A percentile compares a stretch with the other conserved stretches of the same genome.
Evolutionary conservation across 2,888 invertebrate species (phyloP).

Genomic region (Lycia hirtaria): DNA sequence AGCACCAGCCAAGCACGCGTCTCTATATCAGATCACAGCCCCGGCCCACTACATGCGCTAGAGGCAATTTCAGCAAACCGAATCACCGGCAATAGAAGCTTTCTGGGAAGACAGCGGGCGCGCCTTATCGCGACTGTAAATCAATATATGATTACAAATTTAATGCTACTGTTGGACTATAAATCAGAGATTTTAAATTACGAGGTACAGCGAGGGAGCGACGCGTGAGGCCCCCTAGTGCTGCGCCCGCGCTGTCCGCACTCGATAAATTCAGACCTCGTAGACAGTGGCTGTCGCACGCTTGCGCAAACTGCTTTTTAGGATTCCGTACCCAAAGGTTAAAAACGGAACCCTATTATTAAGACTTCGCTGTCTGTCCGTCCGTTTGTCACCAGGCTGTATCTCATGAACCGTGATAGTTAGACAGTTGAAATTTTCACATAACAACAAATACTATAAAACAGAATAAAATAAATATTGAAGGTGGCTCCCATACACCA

Average conservation of each 20-base stretch:
- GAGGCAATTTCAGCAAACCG: slow-evolving; percentile 71
- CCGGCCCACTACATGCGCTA: slow-evolving; percentile 50
- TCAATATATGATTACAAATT: slow-evolving; percentile 86
- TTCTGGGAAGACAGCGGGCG: slow-evolving; percentile 78
- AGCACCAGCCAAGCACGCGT: slow-evolving; percentile 41
- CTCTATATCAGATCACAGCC: slow-evolving; percentile 3
- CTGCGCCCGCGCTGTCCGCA: slow-evolving; percentile 77
- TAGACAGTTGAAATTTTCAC: too few relatives aligned
- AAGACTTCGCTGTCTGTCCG: too few relatives aligned
- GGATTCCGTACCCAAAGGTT: too few relatives aligned
- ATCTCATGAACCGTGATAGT: too few relatives aligned
- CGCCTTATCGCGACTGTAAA: slow-evolving; percentile 82
- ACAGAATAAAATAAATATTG: too few relatives aligned
- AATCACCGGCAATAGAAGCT: slow-evolving; percentile 63
- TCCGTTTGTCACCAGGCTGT: too few relatives aligned
- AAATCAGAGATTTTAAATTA: slow-evolving; percentile 84
- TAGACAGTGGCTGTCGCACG: slow-evolving; percentile 1
- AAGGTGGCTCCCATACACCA: too few relatives aligned
- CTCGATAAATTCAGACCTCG: slow-evolving; percentile 66
- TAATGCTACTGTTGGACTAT: slow-evolving; percentile 84
- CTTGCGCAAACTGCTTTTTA: slow-evolving; percentile 4
- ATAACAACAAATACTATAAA: too few relatives aligned
- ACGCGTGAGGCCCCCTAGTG: slow-evolving; percentile 85
- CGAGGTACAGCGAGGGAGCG: slow-evolving; percentile 78
- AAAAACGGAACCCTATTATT: too few relatives aligned